A percentile compares a stretch with the other conserved stretches of the same genome.
Conservation (phyloP, 1,140 invertebrate species). For the Aleiodes sp. region DNA sequence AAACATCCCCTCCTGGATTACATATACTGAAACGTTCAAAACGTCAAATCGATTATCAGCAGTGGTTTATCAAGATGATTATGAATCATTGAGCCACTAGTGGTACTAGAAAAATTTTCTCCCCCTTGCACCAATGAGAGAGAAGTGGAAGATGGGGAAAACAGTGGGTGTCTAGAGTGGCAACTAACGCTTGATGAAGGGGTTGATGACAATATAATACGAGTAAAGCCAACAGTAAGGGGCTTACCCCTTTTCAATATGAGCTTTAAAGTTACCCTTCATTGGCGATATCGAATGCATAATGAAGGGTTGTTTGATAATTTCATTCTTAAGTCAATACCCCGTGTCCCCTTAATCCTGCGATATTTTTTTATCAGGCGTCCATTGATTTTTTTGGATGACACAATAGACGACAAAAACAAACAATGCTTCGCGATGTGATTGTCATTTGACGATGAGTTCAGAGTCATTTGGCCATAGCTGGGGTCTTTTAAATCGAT, state of each 20-base stretch:
- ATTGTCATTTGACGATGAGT: too few relatives aligned
- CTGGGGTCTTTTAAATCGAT: too few relatives aligned
- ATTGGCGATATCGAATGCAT: constrained; percentile 4
- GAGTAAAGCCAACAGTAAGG: constrained; percentile 34
- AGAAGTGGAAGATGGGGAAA: neutral
- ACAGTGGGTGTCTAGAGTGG: constrained; percentile 31
- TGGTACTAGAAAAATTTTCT: constrained; percentile 6
- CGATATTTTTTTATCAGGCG: neutral
- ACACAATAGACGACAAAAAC: neutral
- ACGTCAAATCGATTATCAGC: constrained; percentile 53
- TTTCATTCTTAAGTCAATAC: constrained; percentile 11
- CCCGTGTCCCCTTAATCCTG: neutral
- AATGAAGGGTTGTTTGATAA: constrained; percentile 5
- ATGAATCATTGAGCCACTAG: constrained; percentile 56
- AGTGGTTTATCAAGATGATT: constrained; percentile 54
- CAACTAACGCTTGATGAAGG: constrained; percentile 51
- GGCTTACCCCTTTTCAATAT: constrained; percentile 41
- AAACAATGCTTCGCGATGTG: too few relatives aligned
- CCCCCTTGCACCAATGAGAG: neutral
- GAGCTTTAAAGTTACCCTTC: constrained; percentile 14
- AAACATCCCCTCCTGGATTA: constrained; percentile 1
- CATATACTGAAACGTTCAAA: constrained; percentile 41
- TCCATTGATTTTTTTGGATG: neutral
- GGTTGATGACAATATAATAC: constrained; percentile 58
- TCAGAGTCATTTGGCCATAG: too few relatives aligned